These are phyloP conservation scores for Ypsolopha sequella DNA, from an alignment of 2,888 invertebrate genomes.

Conservation along the genomic window DNA sequence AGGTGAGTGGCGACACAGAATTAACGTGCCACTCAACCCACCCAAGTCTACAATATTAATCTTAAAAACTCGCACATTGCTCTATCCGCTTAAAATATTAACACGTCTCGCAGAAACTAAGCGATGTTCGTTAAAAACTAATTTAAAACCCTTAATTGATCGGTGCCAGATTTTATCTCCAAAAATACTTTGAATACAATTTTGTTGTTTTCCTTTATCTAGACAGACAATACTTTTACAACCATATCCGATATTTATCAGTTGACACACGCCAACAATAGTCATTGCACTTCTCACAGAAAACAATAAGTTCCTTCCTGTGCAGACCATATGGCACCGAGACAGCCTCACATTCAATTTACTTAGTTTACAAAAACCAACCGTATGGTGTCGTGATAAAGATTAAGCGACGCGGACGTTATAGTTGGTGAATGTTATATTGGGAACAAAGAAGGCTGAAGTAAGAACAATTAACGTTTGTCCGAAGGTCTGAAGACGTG, in stretches of 20 bases:
- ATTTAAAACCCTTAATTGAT: too few species aligned
- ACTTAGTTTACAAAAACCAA: background rate
- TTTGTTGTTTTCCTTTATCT: slow-evolving; percentile 15
- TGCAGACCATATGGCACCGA: slow-evolving; percentile 41
- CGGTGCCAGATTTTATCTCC: too few species aligned
- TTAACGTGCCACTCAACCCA: background rate
- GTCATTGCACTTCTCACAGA: slow-evolving; percentile 34
- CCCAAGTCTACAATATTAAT: background rate
- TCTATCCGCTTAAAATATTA: too few species aligned
- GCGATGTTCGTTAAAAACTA: too few species aligned
- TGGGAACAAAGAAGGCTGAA: slow-evolving; percentile 22
- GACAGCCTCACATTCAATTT: background rate
- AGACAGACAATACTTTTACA: slow-evolving; percentile 29
- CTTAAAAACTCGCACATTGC: too few species aligned
- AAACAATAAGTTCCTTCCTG: slow-evolving; percentile 23
- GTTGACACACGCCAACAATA: slow-evolving; percentile 25
- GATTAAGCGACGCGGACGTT: background rate
- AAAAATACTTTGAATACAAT: background rate
- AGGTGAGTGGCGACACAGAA: background rate
- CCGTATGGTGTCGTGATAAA: background rate
- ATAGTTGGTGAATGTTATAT: slow-evolving; percentile 6
- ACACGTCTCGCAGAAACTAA: too few species aligned
- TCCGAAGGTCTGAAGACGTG: slow-evolving; percentile 19
- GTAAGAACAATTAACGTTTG: slow-evolving; percentile 33
- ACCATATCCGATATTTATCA: slow-evolving; percentile 14